Base-by-base conservation (phyloP, 2,113 vertebrate genomes). In the Poicephalus meyeri region DNA sequence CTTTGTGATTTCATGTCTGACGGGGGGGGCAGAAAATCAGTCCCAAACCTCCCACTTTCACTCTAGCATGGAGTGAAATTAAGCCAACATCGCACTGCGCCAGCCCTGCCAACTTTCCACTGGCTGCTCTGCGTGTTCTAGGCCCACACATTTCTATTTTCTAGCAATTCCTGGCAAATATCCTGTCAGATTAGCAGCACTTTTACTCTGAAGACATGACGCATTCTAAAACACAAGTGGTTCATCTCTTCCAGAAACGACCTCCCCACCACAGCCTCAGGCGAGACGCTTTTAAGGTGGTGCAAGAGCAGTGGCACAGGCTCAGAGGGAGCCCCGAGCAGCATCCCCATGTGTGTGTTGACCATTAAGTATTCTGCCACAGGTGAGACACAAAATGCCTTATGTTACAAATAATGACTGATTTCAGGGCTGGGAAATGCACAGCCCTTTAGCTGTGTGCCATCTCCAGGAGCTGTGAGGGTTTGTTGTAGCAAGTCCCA, bases 161-260 rank as follows among this genome's bases (percentile, higher is more conserved):
- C 91, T 93, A 95, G 82, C 93, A 95, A 91, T 84, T 96, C 80
- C 90, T 97, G 91, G 93, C 94, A 96, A 85, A 91, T 95, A 89
- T 74, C 89, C 89, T 73, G 91, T 92, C 95, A 93, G 68, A 86
- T 86, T 68, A 94, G 56, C 58, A 94, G 61, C 71, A 42, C 26
- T 90, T 95, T 86, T 90, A 90, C 85, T 88, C 88, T 9, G 3
- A 93, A 97, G 86, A 72, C 61, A 50, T 42, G 79, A 92, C 31
- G 15, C 77, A 92, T 66, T 84, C 21, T 80, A 79, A 88, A 79
- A 88, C 55, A 86, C 26, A 56, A 91, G 31, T 2, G 0, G 68
- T 60, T 81, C 6, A 1, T 71, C 84, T 91, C 74, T 88, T 93
- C 79, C 81, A 92, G 89, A 41, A 71, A 88, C 47, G 31, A 56